A percentile compares a stretch with the other conserved stretches of the same genome.
Conservation (phyloP, 2,888 invertebrate species). For the Euphydryas editha region DNA sequence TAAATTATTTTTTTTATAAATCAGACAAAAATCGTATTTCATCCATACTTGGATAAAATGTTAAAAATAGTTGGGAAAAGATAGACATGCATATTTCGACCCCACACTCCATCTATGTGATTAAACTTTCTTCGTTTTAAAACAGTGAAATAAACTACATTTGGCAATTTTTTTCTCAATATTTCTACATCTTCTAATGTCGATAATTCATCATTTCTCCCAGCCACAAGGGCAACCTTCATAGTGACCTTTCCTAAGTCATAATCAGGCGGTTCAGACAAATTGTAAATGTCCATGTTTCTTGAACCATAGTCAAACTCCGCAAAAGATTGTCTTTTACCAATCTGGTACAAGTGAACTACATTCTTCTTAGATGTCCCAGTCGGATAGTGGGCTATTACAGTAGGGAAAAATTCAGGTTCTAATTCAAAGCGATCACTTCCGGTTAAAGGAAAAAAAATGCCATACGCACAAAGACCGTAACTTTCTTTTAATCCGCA, state of each 20-base stretch:
- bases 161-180: slow-evolving; percentile 48
- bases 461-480: slow-evolving; percentile 47
- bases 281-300: slow-evolving; percentile 45
- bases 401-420: slow-evolving; percentile 58
- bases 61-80: slow-evolving; percentile 51
- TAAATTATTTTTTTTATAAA: neutral
- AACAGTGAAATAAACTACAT: slow-evolving; percentile 49
- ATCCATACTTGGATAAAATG: slow-evolving; percentile 41
- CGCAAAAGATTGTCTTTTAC: slow-evolving; percentile 39
- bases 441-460: slow-evolving; percentile 75
- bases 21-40: neutral
- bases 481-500: slow-evolving; percentile 45
- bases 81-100: slow-evolving; percentile 50
- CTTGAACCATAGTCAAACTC: slow-evolving; percentile 46
- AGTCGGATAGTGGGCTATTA: slow-evolving; percentile 50
- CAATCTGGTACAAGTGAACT: slow-evolving; percentile 48
- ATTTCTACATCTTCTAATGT: slow-evolving; percentile 47
- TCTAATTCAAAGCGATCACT: slow-evolving; percentile 79
- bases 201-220: slow-evolving; percentile 80
- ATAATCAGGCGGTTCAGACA: slow-evolving; percentile 46
- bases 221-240: slow-evolving; percentile 67
- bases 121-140: slow-evolving; percentile 49
- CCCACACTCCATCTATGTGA: slow-evolving; percentile 54
- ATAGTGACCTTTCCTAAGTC: slow-evolving; percentile 49
- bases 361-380: slow-evolving; percentile 50